A percentile compares a stretch with the other conserved stretches of the same genome.
These are phyloP conservation scores for Enchytraeus crypticus DNA, from an alignment of 2,888 invertebrate species.

Conservation along the genomic window DNA sequence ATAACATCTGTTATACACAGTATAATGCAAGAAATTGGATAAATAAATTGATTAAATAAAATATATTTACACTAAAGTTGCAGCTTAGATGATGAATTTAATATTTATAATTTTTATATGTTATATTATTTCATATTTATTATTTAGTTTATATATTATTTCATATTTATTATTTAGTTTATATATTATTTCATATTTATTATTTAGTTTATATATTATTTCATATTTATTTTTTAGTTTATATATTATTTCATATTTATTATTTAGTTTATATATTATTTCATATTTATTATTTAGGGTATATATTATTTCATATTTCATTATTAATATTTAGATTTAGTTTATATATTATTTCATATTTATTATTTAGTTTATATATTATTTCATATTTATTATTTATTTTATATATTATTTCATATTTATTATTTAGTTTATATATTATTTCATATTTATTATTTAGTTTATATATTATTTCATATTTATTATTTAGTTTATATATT, in stretches of 20 bases:
- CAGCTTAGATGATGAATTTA: not conserved
- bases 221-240: not conserved
- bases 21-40: not conserved
- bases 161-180: not conserved
- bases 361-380: too few relatives aligned
- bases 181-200: not conserved
- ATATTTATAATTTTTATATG: not conserved
- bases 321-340: too few relatives aligned
- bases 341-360: too few relatives aligned
- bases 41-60: not conserved
- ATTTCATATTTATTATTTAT: too few relatives aligned
- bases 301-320: too few relatives aligned
- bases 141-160: conserved; percentile 40
- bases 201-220: not conserved
- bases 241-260: not conserved
- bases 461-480: too few relatives aligned
- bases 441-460: too few relatives aligned
- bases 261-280: not conserved
- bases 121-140: not conserved
- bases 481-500: too few relatives aligned
- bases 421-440: too few relatives aligned
- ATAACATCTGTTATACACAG: too few relatives aligned
- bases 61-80: conserved; percentile 37
- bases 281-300: too few relatives aligned
- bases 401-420: too few relatives aligned